phyloP scores from a whole-genome alignment of 1,140 invertebrate genomes.

The Camponotus pennsylvanicus region DNA sequence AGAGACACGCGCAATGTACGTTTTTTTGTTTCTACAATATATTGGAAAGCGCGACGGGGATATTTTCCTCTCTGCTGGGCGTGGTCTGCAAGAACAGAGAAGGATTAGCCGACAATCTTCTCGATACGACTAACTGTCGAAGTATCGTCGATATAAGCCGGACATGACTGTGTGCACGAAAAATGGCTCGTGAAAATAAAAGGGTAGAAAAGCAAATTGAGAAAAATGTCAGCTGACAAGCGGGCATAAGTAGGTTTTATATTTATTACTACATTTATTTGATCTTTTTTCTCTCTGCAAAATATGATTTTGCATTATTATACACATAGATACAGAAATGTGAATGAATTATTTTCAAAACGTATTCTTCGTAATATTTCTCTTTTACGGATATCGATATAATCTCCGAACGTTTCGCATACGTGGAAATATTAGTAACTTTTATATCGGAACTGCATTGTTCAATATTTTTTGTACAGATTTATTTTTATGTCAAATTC shows the following conservation, averaged over 20 bases:
- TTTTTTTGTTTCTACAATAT: conserved; percentile 13
- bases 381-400: conserved; percentile 2
- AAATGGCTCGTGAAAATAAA: conserved; percentile 20
- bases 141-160: conserved; percentile 7
- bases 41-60: conserved; percentile 37
- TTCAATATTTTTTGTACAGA: conserved; percentile 19
- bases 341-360: background rate
- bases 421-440: conserved; percentile 25
- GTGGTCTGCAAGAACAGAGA: conserved; percentile 39
- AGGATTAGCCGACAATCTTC: conserved; percentile 47
- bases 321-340: background rate
- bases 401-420: conserved; percentile 7
- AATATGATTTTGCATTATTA: background rate
- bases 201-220: background rate
- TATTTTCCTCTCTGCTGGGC: conserved; percentile 44
- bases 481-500: background rate
- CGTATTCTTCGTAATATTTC: background rate
- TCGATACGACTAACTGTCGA: conserved; percentile 31
- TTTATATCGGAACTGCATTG: conserved; percentile 6
- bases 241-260: background rate
- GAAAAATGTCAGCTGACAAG: background rate
- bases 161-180: background rate
- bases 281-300: too few relatives aligned
- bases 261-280: background rate
- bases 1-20: conserved; percentile 8